Evolutionary conservation across 2,113 vertebrate species (phyloP), one percentile per base, ranked within the genome.

Genomic region (Peromyscus californicus): DNA sequence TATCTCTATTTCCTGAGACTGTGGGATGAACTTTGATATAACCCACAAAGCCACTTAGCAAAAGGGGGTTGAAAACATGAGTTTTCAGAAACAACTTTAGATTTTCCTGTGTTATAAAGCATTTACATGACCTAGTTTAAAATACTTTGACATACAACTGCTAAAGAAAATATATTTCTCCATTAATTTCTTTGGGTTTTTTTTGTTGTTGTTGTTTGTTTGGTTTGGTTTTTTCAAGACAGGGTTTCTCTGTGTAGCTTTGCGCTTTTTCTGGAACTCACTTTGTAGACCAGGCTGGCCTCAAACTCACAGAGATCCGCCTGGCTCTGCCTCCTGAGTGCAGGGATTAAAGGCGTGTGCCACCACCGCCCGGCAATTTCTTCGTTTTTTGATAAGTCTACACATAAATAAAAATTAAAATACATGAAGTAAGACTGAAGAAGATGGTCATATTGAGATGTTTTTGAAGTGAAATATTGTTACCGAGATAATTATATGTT

Each of bases 401-500:
- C n/a, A n/a, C 9, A 5, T 65, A 36, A 2, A 72, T 80, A 88
- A 89, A 95, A 88, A 78, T 90, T 69, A 69, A 89, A 95, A 89
- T 78, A 42, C 76, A 42, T 69, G 29, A 97, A 83, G 63, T 29
- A 72, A 39, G 1, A 61, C 4, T 72, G 42, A 24, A 45, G 83
- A 94, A 92, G 76, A 59, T 24, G 33, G 3, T 19, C 13, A 79
- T 16, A 72, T 65, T 76, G 39, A 26, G 11, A 65, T 26, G 10
- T 84, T 5, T 51, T 91, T 86, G 22, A 11, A 82, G 6, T 67
- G 10, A n/a, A 61, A 39, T 87, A 0, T 69, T 6, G 7, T 70
- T 89, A 91, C 11, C 86, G 16, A 59, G 1, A 42, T 0, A 39
- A 24, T 12, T 54, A 59, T 92, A 26, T 61, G 5, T 72, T 54